phyloP scores from a whole-genome alignment of 2,888 invertebrate genomes.

The Cephus spinipes region DNA sequence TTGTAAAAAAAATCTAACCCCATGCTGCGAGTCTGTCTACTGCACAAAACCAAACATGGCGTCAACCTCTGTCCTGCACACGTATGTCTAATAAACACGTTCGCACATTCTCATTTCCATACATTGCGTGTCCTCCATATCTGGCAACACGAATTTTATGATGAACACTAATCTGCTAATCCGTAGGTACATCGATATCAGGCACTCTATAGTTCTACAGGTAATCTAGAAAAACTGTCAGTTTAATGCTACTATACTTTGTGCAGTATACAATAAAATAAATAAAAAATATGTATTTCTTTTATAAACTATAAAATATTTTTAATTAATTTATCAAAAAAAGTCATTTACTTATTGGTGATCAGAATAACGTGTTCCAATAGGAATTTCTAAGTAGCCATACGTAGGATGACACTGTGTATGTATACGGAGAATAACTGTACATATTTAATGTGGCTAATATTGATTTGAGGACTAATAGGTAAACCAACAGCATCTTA shows the following conservation, averaged over 20 bases:
- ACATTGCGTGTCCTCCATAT: neutral
- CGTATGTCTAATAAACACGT: neutral
- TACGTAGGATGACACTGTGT: neutral
- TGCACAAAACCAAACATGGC: neutral
- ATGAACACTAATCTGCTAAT: neutral
- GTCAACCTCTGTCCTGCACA: neutral
- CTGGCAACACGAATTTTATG: neutral
- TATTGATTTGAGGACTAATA: neutral
- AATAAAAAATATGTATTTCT: no score
- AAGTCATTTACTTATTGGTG: neutral
- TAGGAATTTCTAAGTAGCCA: neutral
- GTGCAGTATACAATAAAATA: neutral
- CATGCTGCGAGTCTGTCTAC: neutral
- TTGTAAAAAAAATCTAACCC: neutral
- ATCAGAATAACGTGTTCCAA: neutral
- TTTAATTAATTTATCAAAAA: neutral
- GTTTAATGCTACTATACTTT: neutral
- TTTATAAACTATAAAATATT: neutral
- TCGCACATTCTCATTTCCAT: neutral
- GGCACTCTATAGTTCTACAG: neutral
- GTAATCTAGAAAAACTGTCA: neutral
- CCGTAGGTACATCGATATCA: neutral
- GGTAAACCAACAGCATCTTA: slow-evolving; percentile 33
- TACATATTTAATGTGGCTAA: neutral
- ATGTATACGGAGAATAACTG: neutral